Base-by-base conservation (phyloP, 2,888 invertebrate genomes). In the Eristalinus sepulchralis region DNA sequence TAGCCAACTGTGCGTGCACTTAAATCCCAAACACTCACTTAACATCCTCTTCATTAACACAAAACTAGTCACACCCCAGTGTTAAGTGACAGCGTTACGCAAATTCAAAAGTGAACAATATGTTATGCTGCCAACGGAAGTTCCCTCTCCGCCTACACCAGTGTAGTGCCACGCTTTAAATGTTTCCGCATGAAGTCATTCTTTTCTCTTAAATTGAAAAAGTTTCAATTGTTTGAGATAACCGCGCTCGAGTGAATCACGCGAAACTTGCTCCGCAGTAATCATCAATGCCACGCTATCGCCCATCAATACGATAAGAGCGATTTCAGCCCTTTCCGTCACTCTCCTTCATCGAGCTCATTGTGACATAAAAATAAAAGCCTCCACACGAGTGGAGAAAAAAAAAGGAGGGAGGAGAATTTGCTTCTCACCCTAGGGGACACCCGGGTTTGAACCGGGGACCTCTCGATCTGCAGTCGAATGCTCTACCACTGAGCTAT, bases 391-490 rank as follows among this genome's bases (percentile, higher is more conserved):
- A 5, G 27, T 2, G 5, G 2, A 17, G n/a, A 47, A 47, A 47
- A 47, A 47, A 47, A 47, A 47, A n/a, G n/a, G n/a, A n/a, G n/a
- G n/a, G 17, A 47, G 47, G 47, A 5, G 47, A 47, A 17, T 47
- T 17, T 47, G 17, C 17, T 47, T 47, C 47, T 47, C 47, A 47
- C 47, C 47, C 47, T 47, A 89, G 90, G 89, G 89, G 90, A 89
- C 89, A 90, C 89, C 90, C 90, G 90, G 90, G 90, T 90, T 90
- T 91, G 90, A 91, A 90, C 90, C 90, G 90, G 91, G 90, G 90
- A 90, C 90, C 90, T 90, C 89, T 91, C 90, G 91, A 91, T 91
- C 91, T 91, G 90, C 91, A 91, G 90, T 91, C 91, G 90, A 91
- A 90, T 90, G 91, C 91, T 90, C 91, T 90, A 90, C 91, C 91